Base-by-base conservation (phyloP, 2,888 invertebrate genomes). In the Polyploca ridens region DNA sequence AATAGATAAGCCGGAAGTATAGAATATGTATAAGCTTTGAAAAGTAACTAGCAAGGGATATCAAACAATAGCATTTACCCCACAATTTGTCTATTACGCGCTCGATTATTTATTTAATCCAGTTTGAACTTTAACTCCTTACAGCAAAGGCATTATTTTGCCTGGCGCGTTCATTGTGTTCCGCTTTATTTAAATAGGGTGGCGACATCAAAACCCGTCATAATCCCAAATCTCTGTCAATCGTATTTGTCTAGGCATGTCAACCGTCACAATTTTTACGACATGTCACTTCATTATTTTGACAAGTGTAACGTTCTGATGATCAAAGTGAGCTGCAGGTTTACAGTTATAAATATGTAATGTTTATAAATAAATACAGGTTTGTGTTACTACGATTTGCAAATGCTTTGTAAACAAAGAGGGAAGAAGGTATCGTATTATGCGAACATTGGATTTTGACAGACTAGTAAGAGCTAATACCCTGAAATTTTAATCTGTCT, bases 261-360 rank as follows among this genome's bases (percentile, higher is more conserved):
- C 78, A 79, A 83, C 83, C 79, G 84, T 86, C 82, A 81, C 72
- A 71, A 86, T 87, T 27, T 84, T 84, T 84, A 85, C 79, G 79
- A 84, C 80, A 71, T 83, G 84, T 82, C 86, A 85, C 82, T 85
- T 83, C 83, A 86, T 88, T 88, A 86, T 87, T 89, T 83, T 90
- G 89, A 90, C 88, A 87, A 84, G 82, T 82, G 81, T 79, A 78
- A 82, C 78, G 78, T 78, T 79, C 76, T 72, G 70, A 71, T 60
- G 69, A 68, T 70, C 71, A 66, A 73, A 72, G 66, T 69, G 67
- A 73, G 71, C 78, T 59, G 58, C 66, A 69, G 66, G 71, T 70
- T 67, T 69, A 69, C 64, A 49, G 33, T 65, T 58, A 64, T 38
- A 67, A 66, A 69, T 41, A 13, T 41, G 68, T 68, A 64, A 64